A percentile compares a stretch with the other conserved stretches of the same genome.
Conservation (phyloP, 2,113 vertebrate genomes). For the Archocentrus centrarchus region DNA sequence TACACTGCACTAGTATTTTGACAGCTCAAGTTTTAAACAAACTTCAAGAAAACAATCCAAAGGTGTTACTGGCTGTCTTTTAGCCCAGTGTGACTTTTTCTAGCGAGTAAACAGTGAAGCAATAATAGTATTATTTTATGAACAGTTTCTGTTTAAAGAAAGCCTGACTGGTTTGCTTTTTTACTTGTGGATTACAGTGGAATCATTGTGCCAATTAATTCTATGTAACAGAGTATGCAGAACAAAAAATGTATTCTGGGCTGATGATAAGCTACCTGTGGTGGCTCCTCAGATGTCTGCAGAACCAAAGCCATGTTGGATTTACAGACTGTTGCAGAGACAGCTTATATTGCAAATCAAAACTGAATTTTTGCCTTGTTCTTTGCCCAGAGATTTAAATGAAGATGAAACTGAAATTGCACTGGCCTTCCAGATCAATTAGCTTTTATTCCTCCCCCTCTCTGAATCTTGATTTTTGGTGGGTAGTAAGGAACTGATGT, state of each 20-base stretch:
- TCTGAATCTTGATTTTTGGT: conserved; percentile 20
- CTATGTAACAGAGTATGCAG: not conserved
- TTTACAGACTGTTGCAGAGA: conserved; percentile 8
- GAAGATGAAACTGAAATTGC: conserved; percentile 39
- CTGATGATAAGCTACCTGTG: not conserved
- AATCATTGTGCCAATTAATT: not conserved
- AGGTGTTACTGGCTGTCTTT: not conserved
- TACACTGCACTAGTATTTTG: not conserved
- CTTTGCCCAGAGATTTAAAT: conserved; percentile 33
- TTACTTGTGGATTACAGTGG: not conserved
- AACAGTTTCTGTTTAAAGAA: not conserved
- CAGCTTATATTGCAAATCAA: conserved; percentile 20
- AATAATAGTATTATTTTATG: not conserved
- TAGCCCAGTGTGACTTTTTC: not conserved
- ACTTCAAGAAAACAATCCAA: not conserved
- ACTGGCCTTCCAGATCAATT: conserved; percentile 30
- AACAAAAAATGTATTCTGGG: not conserved
- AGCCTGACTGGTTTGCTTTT: not conserved
- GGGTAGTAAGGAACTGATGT: not conserved
- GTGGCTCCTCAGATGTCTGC: not conserved
- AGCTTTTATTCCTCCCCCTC: conserved; percentile 3
- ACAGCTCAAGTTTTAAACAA: conserved; percentile 1
- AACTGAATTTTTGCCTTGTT: conserved; percentile 16
- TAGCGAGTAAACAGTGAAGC: not conserved
- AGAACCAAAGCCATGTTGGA: conserved; percentile 1